phyloP scores from a whole-genome alignment of 2,797 vertebrate genomes.

The Yasuhikotakia modesta region DNA sequence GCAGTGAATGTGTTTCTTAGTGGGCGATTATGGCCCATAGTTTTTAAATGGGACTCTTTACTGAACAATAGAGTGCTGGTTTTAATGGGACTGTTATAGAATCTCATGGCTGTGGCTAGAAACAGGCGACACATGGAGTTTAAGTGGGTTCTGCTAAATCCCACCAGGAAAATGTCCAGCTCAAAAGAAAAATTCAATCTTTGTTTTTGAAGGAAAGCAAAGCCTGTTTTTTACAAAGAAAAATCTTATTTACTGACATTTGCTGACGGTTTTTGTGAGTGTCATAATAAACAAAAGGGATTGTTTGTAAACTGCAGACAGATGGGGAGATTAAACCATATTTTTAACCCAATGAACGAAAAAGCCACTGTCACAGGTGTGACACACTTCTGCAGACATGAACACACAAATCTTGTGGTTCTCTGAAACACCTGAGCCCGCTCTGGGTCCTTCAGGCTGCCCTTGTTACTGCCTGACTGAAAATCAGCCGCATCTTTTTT shows the following conservation, averaged over 20 bases:
- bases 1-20: conserved; percentile 49
- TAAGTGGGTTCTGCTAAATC: not conserved
- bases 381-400: conserved; percentile 36
- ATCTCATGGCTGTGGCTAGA: not conserved
- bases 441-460: conserved; percentile 10
- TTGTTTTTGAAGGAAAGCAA: not conserved
- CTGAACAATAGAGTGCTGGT: conserved; percentile 39
- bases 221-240: not conserved
- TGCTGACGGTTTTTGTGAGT: not conserved
- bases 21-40: conserved; percentile 29
- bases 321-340: conserved; percentile 5
- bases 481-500: conserved; percentile 28
- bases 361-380: conserved; percentile 31
- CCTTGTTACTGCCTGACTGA: conserved; percentile 45
- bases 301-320: not conserved
- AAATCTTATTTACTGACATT: not conserved
- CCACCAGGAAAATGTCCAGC: no score
- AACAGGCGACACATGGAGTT: not conserved
- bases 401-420: conserved; percentile 52
- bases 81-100: conserved; percentile 54
- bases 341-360: conserved; percentile 18
- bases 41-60: conserved; percentile 39
- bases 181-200: not conserved
- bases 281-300: not conserved
- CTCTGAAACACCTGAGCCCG: conserved; percentile 47